Evolutionary conservation across 1,140 invertebrate genomes (phyloP).

Genomic region (Nasonia vitripennis): DNA sequence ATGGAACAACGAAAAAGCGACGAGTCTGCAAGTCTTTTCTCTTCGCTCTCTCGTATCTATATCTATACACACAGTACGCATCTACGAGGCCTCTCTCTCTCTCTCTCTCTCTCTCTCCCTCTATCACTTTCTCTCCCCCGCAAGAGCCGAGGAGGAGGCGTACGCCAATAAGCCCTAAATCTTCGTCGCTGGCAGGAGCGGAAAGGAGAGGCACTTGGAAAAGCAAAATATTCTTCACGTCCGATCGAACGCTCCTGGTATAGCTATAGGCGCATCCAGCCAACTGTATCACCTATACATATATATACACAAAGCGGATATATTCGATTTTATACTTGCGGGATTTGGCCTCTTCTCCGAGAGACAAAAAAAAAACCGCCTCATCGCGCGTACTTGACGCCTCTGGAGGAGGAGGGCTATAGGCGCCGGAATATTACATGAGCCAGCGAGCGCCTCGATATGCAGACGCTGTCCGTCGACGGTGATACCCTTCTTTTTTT

Average conservation of each 20-base stretch:
- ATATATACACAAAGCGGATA: slow-evolving; percentile 36
- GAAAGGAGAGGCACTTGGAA: slow-evolving; percentile 46
- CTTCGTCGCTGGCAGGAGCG: slow-evolving; percentile 3
- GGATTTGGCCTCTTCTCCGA: slow-evolving; percentile 45
- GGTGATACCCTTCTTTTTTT: neutral
- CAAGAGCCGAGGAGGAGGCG: neutral
- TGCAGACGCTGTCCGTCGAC: slow-evolving; percentile 62
- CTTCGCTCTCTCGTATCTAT: slow-evolving; percentile 6
- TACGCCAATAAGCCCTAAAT: slow-evolving; percentile 43
- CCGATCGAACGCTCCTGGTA: slow-evolving; percentile 20
- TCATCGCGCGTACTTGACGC: slow-evolving; percentile 16
- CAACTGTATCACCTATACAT: neutral
- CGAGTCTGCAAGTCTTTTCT: slow-evolving; percentile 17
- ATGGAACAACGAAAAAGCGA: slow-evolving; percentile 38
- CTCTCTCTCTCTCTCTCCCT: neutral
- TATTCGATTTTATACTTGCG: slow-evolving; percentile 52
- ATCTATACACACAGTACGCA: neutral
- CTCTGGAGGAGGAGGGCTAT: slow-evolving; percentile 17
- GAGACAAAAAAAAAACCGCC: slow-evolving; percentile 56
- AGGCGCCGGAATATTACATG: slow-evolving; percentile 64
- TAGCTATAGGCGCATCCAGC: neutral
- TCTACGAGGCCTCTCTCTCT: neutral
- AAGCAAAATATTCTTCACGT: slow-evolving; percentile 50
- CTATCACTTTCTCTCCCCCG: neutral
- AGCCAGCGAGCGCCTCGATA: slow-evolving; percentile 61